A percentile compares a stretch with the other conserved stretches of the same genome.
phyloP scores from a whole-genome alignment of 2,888 invertebrate genomes.

The Druceiella hillmani region DNA sequence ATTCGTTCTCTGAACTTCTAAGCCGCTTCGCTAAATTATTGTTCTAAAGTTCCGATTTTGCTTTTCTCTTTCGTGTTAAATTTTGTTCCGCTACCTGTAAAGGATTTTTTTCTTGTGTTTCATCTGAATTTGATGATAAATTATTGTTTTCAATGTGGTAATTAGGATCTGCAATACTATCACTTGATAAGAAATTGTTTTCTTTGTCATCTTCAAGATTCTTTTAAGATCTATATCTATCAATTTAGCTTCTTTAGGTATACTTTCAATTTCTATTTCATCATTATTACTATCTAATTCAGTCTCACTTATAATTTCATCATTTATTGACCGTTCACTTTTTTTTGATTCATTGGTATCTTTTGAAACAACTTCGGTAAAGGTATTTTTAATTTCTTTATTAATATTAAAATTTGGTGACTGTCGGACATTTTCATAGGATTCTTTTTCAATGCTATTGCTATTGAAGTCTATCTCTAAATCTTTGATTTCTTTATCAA shows the following conservation, averaged over 20 bases:
- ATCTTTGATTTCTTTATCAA: too few relatives aligned
- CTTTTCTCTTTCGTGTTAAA: too few relatives aligned
- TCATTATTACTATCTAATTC: too few relatives aligned
- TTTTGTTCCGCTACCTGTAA: constrained; percentile 8
- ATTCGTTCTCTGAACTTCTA: constrained; percentile 12
- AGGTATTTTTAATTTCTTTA: constrained; percentile 10
- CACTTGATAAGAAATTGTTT: constrained; percentile 14
- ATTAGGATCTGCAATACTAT: constrained; percentile 12
- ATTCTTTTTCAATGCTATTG: too few relatives aligned
- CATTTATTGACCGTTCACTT: constrained; percentile 11
- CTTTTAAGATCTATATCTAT: constrained; percentile 9
- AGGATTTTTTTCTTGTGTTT: constrained; percentile 7
- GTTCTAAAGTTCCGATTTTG: constrained; percentile 10
- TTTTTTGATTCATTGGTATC: too few relatives aligned
- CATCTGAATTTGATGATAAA: constrained; percentile 11
- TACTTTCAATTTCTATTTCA: constrained; percentile 10
- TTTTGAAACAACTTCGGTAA: too few relatives aligned
- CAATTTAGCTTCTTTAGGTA: constrained; percentile 11
- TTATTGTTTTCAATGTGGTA: constrained; percentile 12
- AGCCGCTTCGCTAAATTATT: constrained; percentile 9
- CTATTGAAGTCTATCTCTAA: too few relatives aligned
- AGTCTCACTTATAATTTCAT: constrained; percentile 6
- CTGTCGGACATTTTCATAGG: constrained; percentile 6
- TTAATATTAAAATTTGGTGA: too few relatives aligned
- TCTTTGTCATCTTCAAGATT: too few relatives aligned